Base-by-base conservation (phyloP, 1,140 invertebrate species). In the Habropoda laboriosa region DNA sequence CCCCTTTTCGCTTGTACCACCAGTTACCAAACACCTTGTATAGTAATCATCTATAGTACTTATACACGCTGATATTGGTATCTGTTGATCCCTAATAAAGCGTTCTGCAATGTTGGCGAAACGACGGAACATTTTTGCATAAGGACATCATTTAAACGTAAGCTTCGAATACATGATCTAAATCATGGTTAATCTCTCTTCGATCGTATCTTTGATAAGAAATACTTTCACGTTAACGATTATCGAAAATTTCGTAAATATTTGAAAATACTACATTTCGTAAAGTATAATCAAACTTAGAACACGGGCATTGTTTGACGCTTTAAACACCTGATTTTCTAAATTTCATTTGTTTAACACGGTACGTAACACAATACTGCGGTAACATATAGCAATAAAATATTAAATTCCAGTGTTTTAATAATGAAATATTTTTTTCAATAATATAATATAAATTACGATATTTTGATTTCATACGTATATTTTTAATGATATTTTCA, bases 171-270 rank as follows among this genome's bases (percentile, higher is more conserved):
- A n/a, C n/a, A n/a, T n/a, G n/a, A 63, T 45, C 66, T 53, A 66
- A 55, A 66, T 38, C 49, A 18, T 57, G 38, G 45, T 75, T 75
- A 75, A 75, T 66, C 57, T 42, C n/a, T 40, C 13, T 38, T 45
- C 12, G 45, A 16, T 6, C 24, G 35, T 53, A 63, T 66, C 21
- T 6, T 21, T 75, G 73, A 75, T 75, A 75, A 45, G 61, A 66
- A 64, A 64, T 12, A 40, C 38, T 30, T 35, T 51, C 35, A 55
- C 57, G 30, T 6, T 35, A 74, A 24, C 42, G 35, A 74, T 27
- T 63, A 55, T 68, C 47, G n/a, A n/a, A n/a, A n/a, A n/a, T n/a
- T n/a, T n/a, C 16, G 10, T 30, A 35, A 24, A n/a, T 32, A 0
- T 13, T 35, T 18, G 7, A 7, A 51, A 27, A 45, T 35, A 51